Conservation (phyloP, 2,888 invertebrate species). For the Pardosa pseudoannulata region DNA sequence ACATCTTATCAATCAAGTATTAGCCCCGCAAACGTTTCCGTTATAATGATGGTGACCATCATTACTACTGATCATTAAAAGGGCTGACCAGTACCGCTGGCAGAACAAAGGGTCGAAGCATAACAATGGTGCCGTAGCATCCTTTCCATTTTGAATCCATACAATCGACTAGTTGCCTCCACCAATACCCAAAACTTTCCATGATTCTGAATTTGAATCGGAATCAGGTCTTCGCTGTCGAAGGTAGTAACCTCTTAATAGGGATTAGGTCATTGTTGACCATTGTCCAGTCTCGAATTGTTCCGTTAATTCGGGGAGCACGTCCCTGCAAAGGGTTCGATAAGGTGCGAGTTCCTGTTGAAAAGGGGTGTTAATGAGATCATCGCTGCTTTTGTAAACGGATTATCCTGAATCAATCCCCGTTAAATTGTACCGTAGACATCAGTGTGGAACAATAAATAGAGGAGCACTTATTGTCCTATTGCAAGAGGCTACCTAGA, state of each 20-base stretch:
- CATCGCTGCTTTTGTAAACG: conserved; percentile 6
- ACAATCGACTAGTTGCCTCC: too few species aligned
- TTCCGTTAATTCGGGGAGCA: not conserved
- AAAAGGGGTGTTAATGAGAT: conserved; percentile 34
- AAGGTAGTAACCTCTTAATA: conserved; percentile 21
- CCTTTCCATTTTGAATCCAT: too few species aligned
- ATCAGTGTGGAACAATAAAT: too few species aligned
- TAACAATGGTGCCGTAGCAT: not conserved
- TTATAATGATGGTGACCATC: too few species aligned
- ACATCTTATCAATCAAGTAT: too few species aligned
- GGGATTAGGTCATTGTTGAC: conserved; percentile 27
- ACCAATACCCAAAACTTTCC: not conserved
- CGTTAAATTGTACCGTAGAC: conserved; percentile 38
- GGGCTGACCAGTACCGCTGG: too few species aligned
- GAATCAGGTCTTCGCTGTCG: not conserved
- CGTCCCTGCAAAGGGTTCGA: not conserved
- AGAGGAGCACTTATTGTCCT: too few species aligned
- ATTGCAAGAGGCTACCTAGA: too few species aligned
- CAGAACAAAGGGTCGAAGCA: too few species aligned
- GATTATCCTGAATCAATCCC: conserved; percentile 24
- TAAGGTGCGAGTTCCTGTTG: not conserved
- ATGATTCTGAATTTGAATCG: not conserved
- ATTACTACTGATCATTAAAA: too few species aligned
- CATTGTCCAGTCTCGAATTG: not conserved
- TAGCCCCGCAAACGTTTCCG: too few species aligned